A percentile compares a stretch with the other conserved stretches of the same genome.
These are phyloP conservation scores for Eupithecia tripunctaria DNA, from an alignment of 2,888 invertebrate genomes.

Conservation along the genomic window DNA sequence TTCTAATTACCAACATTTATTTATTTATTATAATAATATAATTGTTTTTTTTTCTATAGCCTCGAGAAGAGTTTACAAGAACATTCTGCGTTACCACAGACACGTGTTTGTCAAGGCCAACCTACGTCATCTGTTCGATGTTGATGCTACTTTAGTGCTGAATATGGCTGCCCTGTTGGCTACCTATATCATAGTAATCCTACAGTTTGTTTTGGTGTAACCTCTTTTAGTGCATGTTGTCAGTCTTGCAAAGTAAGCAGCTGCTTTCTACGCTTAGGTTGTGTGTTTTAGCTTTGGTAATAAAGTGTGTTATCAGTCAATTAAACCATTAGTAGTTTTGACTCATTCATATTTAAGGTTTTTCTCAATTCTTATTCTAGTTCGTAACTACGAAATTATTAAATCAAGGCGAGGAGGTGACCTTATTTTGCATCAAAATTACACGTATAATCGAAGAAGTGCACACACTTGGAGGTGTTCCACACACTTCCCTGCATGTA, in stretches of 20 bases:
- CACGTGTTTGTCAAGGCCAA: neutral
- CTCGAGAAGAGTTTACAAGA: neutral
- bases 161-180: neutral
- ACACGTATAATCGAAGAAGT: conserved; percentile 5
- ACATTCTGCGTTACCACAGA: neutral
- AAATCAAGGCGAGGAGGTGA: conserved; percentile 19
- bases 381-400: conserved; percentile 21
- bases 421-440: conserved; percentile 9
- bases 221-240: neutral
- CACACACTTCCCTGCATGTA: neutral
- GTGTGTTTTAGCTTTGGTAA: neutral
- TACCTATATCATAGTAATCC: neutral
- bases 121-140: neutral
- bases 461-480: conserved; percentile 12
- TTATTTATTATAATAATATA: no score
- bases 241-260: neutral
- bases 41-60: neutral
- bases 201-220: conserved; percentile 3
- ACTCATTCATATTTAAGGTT: neutral
- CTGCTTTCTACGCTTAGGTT: neutral
- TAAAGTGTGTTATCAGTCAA: neutral
- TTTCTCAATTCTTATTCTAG: neutral
- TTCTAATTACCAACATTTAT: no score
- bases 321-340: neutral
- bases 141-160: neutral